Evolutionary conservation across 2,797 vertebrate genomes (phyloP).

Genomic region (Alauda arvensis): DNA sequence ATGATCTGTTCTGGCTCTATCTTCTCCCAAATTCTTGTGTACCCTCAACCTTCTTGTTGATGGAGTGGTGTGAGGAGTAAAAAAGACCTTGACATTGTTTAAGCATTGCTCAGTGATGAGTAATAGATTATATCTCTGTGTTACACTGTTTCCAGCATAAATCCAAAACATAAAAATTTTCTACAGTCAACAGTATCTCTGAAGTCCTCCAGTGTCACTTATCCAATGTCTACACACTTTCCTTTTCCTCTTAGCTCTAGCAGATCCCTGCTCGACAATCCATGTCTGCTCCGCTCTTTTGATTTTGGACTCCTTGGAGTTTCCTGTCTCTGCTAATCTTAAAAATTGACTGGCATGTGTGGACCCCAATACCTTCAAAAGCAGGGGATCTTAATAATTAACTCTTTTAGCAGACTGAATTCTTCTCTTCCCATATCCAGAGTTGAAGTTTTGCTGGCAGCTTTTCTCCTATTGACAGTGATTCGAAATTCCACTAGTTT

Average conservation of each 20-base stretch:
- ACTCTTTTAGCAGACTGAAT: fast-evolving
- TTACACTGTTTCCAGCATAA: neutral
- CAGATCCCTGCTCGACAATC: neutral
- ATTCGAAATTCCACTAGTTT: neutral
- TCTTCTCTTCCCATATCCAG: neutral
- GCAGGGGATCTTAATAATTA: too few relatives aligned
- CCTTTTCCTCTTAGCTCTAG: neutral
- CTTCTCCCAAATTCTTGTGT: neutral
- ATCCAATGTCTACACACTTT: neutral
- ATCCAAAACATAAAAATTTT: neutral
- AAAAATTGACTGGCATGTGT: neutral
- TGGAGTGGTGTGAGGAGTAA: neutral
- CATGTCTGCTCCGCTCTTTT: fast-evolving
- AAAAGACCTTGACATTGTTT: neutral
- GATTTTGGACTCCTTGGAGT: neutral
- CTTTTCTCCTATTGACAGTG: neutral
- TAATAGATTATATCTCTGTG: neutral
- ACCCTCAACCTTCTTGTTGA: neutral
- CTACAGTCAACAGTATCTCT: neutral
- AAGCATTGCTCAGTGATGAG: neutral
- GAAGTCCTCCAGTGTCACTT: too few relatives aligned
- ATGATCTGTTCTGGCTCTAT: neutral
- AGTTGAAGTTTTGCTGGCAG: neutral
- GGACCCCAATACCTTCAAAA: neutral
- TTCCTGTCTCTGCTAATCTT: neutral